Base-by-base conservation (phyloP, 2,797 vertebrate species). In the Molossus alvarezi region DNA sequence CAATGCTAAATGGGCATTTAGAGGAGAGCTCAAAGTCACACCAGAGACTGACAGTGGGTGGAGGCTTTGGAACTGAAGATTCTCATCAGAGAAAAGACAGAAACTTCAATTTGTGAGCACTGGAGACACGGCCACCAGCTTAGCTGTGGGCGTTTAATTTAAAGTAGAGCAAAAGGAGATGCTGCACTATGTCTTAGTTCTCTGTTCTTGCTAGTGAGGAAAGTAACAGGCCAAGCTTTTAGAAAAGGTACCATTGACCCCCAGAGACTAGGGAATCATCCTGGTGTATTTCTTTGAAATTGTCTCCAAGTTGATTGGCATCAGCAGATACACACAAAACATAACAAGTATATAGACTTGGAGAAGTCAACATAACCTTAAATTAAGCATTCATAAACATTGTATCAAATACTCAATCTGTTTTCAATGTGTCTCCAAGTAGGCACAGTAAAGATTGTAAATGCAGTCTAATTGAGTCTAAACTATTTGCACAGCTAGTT, bases 21-120 rank as follows among this genome's bases (percentile, higher is more conserved):
- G 96, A 96, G 93, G 93, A 94, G 84, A 97, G 11, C 53, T 94
- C 79, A 97, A 97, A 98, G 97, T 96, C 95, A 96, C 96, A 90
- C 72, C 29, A 80, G 97, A 97, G 96, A 94, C 84, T 95, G 95
- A 94, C 64, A 87, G 91, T 79, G 81, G 45, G 90, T 55, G 55
- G 67, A 85, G 69, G 73, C 41, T 93, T 80, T 64, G 18, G 41
- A 92, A 92, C 7, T 62, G 89, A 97, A 93, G 62, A 29, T 1
- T 60, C 60, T 91, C 60, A 90, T 53, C 18, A 77, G 88, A 94
- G 91, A 73, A 88, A 90, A 96, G 45, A 64, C 45, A 65, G 89
- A 72, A 95, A 84, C 87, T 91, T 88, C 84, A 76, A 84, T 96
- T 9, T 73, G 81, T 72, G 53, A 88, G 71, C 69, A 23, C 33